These are phyloP conservation scores for Tretioscincus oriximinensis DNA, from an alignment of 2,113 vertebrate genomes.

Conservation along the genomic window DNA sequence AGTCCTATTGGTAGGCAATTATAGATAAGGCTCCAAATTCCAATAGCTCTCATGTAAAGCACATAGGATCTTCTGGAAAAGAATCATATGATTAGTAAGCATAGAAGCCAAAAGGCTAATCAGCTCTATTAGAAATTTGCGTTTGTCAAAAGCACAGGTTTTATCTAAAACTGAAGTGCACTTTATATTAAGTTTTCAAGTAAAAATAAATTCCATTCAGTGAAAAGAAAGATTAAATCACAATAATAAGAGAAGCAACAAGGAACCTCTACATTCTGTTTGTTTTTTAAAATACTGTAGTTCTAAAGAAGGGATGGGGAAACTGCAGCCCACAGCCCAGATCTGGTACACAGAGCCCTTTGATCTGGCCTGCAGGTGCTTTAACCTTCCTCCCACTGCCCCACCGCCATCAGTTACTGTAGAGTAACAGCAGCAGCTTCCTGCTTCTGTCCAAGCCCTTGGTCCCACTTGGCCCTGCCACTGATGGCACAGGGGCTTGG, in stretches of 20 bases:
- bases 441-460: no score
- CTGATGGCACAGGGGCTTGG: not conserved
- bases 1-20: conserved; percentile 56
- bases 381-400: no score
- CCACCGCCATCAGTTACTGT: no score
- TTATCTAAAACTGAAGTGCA: conserved; percentile 41
- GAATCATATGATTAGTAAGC: conserved; percentile 50
- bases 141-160: conserved; percentile 24
- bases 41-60: conserved; percentile 56
- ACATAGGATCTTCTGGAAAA: conserved; percentile 32
- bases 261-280: not conserved
- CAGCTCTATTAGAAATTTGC: conserved; percentile 38
- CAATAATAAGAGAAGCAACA: not conserved
- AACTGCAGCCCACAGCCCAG: no score
- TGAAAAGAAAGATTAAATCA: conserved; percentile 39
- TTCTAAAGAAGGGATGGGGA: no score
- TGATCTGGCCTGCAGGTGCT: no score
- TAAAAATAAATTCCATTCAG: conserved; percentile 28
- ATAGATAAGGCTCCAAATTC: conserved; percentile 57
- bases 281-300: not conserved
- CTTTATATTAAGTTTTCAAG: conserved; percentile 52
- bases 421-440: no score
- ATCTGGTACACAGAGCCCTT: no score
- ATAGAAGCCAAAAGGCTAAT: conserved; percentile 46
- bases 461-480: no score